A percentile compares a stretch with the other conserved stretches of the same genome.
phyloP scores from a whole-genome alignment of 2,888 invertebrate species.

The Aromia moschata region DNA sequence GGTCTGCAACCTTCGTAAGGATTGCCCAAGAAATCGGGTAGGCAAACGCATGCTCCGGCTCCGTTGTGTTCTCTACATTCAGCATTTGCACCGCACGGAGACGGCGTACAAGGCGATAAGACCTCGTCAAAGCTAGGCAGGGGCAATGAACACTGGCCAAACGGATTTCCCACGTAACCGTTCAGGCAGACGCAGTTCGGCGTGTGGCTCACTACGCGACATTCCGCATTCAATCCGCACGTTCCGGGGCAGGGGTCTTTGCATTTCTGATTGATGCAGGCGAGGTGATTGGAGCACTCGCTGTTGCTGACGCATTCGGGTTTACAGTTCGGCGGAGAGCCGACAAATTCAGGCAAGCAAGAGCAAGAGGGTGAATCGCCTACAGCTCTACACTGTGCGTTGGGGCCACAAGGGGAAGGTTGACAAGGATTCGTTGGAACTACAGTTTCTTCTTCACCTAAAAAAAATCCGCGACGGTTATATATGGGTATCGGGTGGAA shows the following conservation, averaged over 20 bases:
- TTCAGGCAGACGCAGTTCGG: conserved; percentile 77
- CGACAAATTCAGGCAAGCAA: conserved; percentile 63
- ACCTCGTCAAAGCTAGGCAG: conserved; percentile 46
- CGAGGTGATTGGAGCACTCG: conserved; percentile 75
- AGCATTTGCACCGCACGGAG: conserved; percentile 66
- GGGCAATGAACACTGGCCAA: conserved; percentile 65
- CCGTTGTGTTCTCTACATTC: conserved; percentile 64
- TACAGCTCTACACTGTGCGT: conserved; percentile 62
- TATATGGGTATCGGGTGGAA: conserved; percentile 33
- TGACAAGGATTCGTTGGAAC: conserved; percentile 61
- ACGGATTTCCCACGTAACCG: conserved; percentile 73
- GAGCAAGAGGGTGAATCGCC: conserved; percentile 67
- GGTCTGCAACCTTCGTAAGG: conserved; percentile 70
- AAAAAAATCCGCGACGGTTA: no score
- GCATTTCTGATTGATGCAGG: conserved; percentile 80
- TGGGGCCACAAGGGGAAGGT: conserved; percentile 64
- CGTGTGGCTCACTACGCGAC: conserved; percentile 79
- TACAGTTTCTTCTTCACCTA: conserved; percentile 51
- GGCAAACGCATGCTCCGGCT: conserved; percentile 66
- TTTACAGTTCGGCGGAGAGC: conserved; percentile 64
- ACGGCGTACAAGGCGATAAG: conserved; percentile 47
- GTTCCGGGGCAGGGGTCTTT: conserved; percentile 76
- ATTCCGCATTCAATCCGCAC: conserved; percentile 78
- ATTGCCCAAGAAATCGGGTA: conserved; percentile 66
- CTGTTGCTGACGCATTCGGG: conserved; percentile 78